Conservation (phyloP, 1,140 invertebrate species). For the Helicoverpa armigera region DNA sequence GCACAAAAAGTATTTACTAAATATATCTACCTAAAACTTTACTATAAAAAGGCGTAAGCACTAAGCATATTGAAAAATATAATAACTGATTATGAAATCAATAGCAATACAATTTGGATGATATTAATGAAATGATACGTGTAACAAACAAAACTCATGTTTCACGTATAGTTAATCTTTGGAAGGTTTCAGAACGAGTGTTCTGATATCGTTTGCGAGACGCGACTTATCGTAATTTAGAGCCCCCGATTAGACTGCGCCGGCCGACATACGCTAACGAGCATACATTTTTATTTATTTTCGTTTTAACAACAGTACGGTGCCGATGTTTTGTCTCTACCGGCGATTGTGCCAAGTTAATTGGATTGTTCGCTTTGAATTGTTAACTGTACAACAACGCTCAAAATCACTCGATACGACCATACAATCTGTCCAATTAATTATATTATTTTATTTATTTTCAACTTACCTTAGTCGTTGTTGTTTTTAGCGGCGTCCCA, state of each 20-base stretch:
- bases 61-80: too few relatives aligned
- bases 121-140: constrained; percentile 59
- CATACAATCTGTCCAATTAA: constrained; percentile 54
- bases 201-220: constrained; percentile 79
- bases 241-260: constrained; percentile 81
- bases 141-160: constrained; percentile 79
- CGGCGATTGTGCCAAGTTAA: constrained; percentile 79
- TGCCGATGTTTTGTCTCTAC: constrained; percentile 80
- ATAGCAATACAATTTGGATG: constrained; percentile 3
- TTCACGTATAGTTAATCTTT: constrained; percentile 74
- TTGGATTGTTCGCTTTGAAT: constrained; percentile 75
- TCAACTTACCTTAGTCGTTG: constrained; percentile 92
- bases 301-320: constrained; percentile 81
- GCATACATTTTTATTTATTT: constrained; percentile 82
- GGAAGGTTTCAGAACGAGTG: constrained; percentile 80
- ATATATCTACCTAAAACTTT: too few relatives aligned
- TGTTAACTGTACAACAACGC: constrained; percentile 48
- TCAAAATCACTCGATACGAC: constrained; percentile 49
- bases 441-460: constrained; percentile 46
- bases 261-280: constrained; percentile 83
- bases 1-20: background rate
- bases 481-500: constrained; percentile 89
- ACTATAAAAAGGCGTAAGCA: too few relatives aligned
- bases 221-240: constrained; percentile 84
- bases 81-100: background rate